Evolutionary conservation across 2,113 vertebrate species (phyloP), one percentile per base, ranked within the genome.

Genomic region (Otus sunia): DNA sequence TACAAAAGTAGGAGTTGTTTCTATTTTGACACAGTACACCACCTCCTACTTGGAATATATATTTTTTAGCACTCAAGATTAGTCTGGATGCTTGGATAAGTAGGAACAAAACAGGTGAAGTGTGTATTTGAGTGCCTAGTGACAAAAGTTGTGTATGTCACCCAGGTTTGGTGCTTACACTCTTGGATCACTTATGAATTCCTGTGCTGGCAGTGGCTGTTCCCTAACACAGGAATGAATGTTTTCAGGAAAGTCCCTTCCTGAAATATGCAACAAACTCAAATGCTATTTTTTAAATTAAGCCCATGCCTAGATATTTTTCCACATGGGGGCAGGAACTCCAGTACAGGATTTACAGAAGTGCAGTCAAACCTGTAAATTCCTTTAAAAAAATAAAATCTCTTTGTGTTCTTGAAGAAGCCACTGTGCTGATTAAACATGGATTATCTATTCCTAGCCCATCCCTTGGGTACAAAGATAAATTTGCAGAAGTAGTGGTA

Each of bases 311-410:
- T 17, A 64, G 30, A 4, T 78, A 15, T 47, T 69, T 93, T 93
- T 83, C 81, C 16, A 10, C 22, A 29, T 14, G 15, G 36, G 32
- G 13, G 4, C 8, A 50, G 27, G 22, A 19, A 59, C 27, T 55
- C 22, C 16, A 72, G 16, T 9, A 80, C 4, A 6, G 11, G 5
- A 41, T 12, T n/a, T 73, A 9, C 4, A 60, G 60, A 75, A 74
- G 34, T 39, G 53, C 22, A 2, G 2, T 30, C 63, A 84, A 60
- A 68, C 10, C 21, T 0, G 0, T 26, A 49, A 68, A 0, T 75
- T 77, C n/a, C 34, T 11, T 41, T 83, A 17, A 60, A 69, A 56
- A 74, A 6, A 45, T 6, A n/a, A 69, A 12, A 66, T 32, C 12
- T 15, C 3, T 43, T 66, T 32, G 11, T 71, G 6, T 9, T 82